Percentiles rank a stretch among this genome's conserved stretches.
phyloP scores from a whole-genome alignment of 2,113 vertebrate genomes.

The Scomber scombrus region DNA sequence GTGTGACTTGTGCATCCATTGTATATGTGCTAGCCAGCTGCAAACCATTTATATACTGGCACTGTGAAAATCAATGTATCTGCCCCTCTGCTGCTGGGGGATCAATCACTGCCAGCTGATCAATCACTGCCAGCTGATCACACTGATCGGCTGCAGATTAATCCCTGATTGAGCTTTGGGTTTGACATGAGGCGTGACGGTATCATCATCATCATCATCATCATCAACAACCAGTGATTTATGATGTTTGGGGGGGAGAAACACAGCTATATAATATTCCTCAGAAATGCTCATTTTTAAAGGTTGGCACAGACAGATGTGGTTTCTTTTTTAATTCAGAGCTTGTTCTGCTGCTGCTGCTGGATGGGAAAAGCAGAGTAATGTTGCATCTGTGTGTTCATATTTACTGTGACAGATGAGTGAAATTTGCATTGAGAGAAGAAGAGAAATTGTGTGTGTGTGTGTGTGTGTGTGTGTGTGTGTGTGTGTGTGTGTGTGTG shows the following conservation, averaged over 20 bases:
- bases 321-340: background rate
- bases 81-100: background rate
- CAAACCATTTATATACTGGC: conserved; percentile 40
- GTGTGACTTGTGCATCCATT: conserved; percentile 26
- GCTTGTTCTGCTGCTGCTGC: background rate
- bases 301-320: background rate
- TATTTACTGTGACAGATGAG: background rate
- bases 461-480: too few relatives aligned
- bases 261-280: background rate
- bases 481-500: too few relatives aligned
- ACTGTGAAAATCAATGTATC: conserved; percentile 43
- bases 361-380: background rate
- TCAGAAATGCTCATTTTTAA: background rate
- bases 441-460: too few relatives aligned
- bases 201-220: background rate
- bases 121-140: conserved; percentile 5
- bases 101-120: conserved; percentile 16
- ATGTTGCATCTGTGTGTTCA: background rate
- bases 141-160: conserved; percentile 3
- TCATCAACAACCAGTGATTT: conserved; percentile 42
- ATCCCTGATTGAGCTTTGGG: conserved; percentile 22
- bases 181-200: conserved; percentile 27
- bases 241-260: conserved; percentile 38
- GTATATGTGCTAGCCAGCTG: conserved; percentile 33
- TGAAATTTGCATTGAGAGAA: too few relatives aligned